Evolutionary conservation across 2,113 vertebrate genomes (phyloP).

Genomic region (Cebidichthys violaceus): DNA sequence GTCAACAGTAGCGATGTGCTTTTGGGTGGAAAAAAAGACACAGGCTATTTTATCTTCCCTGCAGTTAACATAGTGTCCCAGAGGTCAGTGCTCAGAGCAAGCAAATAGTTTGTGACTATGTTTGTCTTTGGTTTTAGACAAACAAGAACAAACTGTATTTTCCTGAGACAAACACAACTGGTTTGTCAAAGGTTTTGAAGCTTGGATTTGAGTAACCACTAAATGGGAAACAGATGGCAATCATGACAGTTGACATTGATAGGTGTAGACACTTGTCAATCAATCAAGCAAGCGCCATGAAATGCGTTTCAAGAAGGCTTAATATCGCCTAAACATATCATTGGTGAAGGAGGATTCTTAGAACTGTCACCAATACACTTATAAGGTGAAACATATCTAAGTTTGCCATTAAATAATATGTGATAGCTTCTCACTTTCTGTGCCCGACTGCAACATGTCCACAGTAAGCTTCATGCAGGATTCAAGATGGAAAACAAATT

Average conservation of each 20-base stretch:
- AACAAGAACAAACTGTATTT: neutral
- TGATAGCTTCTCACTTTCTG: neutral
- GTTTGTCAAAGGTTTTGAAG: neutral
- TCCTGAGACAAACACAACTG: neutral
- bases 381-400: too few species aligned
- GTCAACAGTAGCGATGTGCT: neutral
- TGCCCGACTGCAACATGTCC: neutral
- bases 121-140: neutral
- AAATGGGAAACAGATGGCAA: neutral
- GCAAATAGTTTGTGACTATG: neutral
- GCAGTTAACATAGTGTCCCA: neutral
- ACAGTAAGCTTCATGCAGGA: neutral
- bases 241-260: neutral
- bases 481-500: conserved; percentile 29
- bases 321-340: neutral
- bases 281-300: neutral
- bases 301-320: neutral
- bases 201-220: neutral
- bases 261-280: neutral
- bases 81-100: neutral
- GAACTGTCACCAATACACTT: too few species aligned
- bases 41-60: neutral
- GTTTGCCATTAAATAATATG: neutral
- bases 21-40: neutral
- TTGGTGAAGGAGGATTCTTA: neutral